phyloP scores from a whole-genome alignment of 2,888 invertebrate species.

The Orgyia antiqua region DNA sequence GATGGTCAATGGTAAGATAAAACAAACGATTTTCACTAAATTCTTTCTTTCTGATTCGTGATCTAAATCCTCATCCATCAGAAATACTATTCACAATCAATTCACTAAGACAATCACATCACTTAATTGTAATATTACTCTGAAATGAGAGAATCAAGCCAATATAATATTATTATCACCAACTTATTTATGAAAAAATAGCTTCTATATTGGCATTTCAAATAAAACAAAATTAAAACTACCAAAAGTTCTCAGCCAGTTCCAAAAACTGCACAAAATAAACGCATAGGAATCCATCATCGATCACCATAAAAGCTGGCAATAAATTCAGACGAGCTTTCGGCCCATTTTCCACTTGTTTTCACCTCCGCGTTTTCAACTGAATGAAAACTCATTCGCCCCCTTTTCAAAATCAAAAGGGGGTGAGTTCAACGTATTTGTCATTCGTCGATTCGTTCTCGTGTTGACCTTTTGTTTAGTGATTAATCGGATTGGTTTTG shows the following conservation, averaged over 20 bases:
- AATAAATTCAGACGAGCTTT: conserved; percentile 49
- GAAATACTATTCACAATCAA: too few species aligned
- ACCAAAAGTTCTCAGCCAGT: not conserved
- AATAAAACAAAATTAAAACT: too few species aligned
- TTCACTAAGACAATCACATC: too few species aligned
- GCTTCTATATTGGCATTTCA: too few species aligned
- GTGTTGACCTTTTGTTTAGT: conserved; percentile 24
- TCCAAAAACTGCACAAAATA: conserved; percentile 29
- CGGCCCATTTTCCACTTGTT: conserved; percentile 61
- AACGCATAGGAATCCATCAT: conserved; percentile 51
- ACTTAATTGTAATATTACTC: too few species aligned
- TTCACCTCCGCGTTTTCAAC: conserved; percentile 50
- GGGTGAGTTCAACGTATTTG: conserved; percentile 36
- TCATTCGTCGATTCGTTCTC: conserved; percentile 34
- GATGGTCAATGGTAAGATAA: too few species aligned
- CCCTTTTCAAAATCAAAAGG: conserved; percentile 16
- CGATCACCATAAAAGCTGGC: conserved; percentile 41
- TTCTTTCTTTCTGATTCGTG: too few species aligned
- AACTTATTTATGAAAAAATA: too few species aligned
- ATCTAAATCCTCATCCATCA: too few species aligned
- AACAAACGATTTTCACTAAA: too few species aligned
- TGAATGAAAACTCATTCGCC: conserved; percentile 30
- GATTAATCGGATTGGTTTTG: conserved; percentile 25
- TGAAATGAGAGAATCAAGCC: too few species aligned
- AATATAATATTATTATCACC: too few species aligned